Percentiles rank a stretch among this genome's conserved stretches.
Evolutionary conservation across 2,113 vertebrate genomes (phyloP).

Genomic region (Rhineura floridana): DNA sequence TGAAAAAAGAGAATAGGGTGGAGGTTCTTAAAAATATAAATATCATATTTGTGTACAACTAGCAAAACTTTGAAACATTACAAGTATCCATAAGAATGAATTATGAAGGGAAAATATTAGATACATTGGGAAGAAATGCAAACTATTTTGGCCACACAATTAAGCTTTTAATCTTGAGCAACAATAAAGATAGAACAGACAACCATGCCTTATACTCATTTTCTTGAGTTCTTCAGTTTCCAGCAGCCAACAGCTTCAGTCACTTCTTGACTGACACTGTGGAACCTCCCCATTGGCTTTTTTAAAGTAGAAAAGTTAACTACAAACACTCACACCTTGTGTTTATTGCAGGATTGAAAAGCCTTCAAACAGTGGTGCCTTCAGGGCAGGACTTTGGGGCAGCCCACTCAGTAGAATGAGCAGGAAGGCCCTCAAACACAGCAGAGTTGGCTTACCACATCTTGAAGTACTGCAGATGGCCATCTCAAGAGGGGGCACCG

Average conservation of each 20-base stretch:
- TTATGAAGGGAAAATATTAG: constrained; percentile 39
- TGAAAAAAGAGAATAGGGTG: constrained; percentile 20
- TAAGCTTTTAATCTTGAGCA: constrained; percentile 11
- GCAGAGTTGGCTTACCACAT: too few relatives aligned
- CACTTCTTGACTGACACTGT: not conserved
- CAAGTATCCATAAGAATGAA: constrained; percentile 40
- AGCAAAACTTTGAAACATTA: constrained; percentile 23
- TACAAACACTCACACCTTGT: not conserved
- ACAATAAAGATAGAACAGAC: not conserved
- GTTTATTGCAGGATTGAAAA: not conserved
- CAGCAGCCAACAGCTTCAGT: not conserved
- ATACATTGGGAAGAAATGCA: constrained; percentile 6
- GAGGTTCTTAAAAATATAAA: constrained; percentile 29
- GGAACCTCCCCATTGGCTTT: not conserved
- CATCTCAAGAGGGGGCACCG: not conserved
- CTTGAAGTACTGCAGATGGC: too few relatives aligned
- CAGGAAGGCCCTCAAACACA: too few relatives aligned
- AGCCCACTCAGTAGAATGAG: not conserved
- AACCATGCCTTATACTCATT: not conserved
- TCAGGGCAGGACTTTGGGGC: not conserved
- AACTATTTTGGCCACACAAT: not conserved
- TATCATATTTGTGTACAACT: constrained; percentile 40
- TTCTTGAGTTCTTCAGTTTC: not conserved
- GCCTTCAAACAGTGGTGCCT: not conserved
- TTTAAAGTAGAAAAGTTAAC: constrained; percentile 29